These are phyloP conservation scores for Peromyscus californicus DNA, from an alignment of 2,113 vertebrate genomes.

Conservation along the genomic window DNA sequence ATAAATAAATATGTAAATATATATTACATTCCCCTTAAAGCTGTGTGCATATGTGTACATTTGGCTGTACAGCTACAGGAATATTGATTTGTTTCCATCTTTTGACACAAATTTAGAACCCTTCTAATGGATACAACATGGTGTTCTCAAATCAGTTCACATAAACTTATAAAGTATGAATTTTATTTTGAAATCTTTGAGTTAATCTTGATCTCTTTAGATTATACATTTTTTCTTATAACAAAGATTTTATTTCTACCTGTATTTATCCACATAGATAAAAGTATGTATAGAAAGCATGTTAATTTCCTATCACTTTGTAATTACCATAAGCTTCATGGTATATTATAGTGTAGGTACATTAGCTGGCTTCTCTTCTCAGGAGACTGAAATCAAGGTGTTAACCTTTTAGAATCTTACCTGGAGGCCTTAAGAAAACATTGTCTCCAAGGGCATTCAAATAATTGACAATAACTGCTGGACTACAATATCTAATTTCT, in stretches of 20 bases:
- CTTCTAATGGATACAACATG: neutral
- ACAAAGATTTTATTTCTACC: neutral
- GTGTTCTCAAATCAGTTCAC: constrained; percentile 29
- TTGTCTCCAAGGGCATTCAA: neutral
- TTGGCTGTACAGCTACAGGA: neutral
- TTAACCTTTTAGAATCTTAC: neutral
- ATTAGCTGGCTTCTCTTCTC: neutral
- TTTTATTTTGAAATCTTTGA: constrained; percentile 59
- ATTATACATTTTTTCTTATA: constrained; percentile 26
- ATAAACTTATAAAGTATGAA: constrained; percentile 21
- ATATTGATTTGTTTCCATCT: constrained; percentile 43
- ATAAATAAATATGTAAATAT: neutral
- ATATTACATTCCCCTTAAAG: neutral
- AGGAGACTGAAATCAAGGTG: constrained; percentile 34
- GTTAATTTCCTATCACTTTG: constrained; percentile 46
- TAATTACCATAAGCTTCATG: neutral
- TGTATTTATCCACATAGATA: neutral
- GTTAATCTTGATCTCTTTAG: constrained; percentile 23
- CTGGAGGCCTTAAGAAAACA: neutral
- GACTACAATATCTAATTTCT: neutral
- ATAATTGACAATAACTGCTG: neutral
- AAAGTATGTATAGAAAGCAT: neutral
- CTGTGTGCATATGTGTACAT: neutral
- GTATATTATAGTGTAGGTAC: neutral
- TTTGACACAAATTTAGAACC: constrained; percentile 8